Evolutionary conservation across 2,797 vertebrate genomes (phyloP), one percentile per base, ranked within the genome.

Genomic region (Gadopsis bispinosus): DNA sequence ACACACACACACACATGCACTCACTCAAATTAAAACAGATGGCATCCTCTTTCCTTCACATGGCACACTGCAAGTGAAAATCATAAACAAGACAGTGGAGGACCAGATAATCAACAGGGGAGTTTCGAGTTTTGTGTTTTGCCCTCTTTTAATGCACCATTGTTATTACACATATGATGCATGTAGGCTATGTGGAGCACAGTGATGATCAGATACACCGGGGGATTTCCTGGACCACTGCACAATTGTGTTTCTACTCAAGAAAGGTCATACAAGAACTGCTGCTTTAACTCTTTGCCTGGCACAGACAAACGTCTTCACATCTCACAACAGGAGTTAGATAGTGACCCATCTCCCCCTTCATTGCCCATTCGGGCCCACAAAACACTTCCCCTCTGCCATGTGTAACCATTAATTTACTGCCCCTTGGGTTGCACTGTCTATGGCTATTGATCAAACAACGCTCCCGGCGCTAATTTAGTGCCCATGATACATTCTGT

Each of bases 371-470:
- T 63, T 82, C 67, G 66, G 79, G 22, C 79, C 76, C 65, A 60
- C 67, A 69, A 39, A 77, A 76, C 68, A 33, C 72, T 77, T 77
- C 60, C 75, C 72, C 73, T 85, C 75, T 78, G 63, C 69, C 69
- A 73, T 79, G 65, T 73, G 51, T 77, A 79, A 79, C 72, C 87
- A 87, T 0, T 87, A 75, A 84, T 95, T 92, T 94, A 93, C 83
- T 90, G 60, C 47, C 73, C 84, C 87, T 78, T 87, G 75, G 12
- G 85, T 81, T 78, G 83, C 90, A 80, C 81, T 92, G 88, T 91
- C 94, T 92, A 94, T 91, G 91, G 58, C 29, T 94, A 96, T 96
- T 93, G 96, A 97, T 96, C 93, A 91, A 82, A 81, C 80, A 90
- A 78, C 31, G 83, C 88, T 90, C 76, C 64, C 70, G 87, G 91